Percentiles rank a stretch among this genome's conserved stretches.
Conservation (phyloP, 1,140 invertebrate genomes). For the Calycopis cecrops region DNA sequence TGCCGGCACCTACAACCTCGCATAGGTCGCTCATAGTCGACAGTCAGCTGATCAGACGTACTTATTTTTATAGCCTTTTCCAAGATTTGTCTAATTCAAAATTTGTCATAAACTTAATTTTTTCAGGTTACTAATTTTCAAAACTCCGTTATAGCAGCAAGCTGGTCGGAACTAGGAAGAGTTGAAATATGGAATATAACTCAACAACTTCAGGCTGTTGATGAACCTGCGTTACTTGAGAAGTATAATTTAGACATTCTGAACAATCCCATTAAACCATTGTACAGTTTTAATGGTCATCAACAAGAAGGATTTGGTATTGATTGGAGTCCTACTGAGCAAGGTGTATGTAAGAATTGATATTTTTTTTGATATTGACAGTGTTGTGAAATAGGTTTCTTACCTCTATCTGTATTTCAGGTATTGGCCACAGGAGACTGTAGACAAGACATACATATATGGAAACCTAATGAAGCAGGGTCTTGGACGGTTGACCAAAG, state of each 20-base stretch:
- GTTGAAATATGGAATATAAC: constrained; percentile 95
- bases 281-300: constrained; percentile 94
- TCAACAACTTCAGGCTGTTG: constrained; percentile 85
- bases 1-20: too few relatives aligned
- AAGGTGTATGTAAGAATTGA: constrained; percentile 78
- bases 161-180: constrained; percentile 94
- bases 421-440: constrained; percentile 93
- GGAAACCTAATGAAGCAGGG: constrained; percentile 85
- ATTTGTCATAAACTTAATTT: not conserved
- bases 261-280: constrained; percentile 77
- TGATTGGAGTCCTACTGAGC: constrained; percentile 90
- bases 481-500: constrained; percentile 93
- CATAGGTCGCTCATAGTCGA: too few relatives aligned
- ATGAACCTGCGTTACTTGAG: constrained; percentile 79
- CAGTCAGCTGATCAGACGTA: too few relatives aligned
- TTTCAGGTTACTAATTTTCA: constrained; percentile 75
- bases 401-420: constrained; percentile 66
- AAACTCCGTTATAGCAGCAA: constrained; percentile 83
- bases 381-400: not conserved
- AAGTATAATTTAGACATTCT: constrained; percentile 78
- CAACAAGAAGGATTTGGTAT: constrained; percentile 94
- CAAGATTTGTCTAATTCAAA: too few relatives aligned
- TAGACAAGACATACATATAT: constrained; percentile 93
- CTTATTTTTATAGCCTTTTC: too few relatives aligned
- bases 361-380: not conserved